phyloP scores from a whole-genome alignment of 2,113 vertebrate genomes.

The Seriola aureovittata region DNA sequence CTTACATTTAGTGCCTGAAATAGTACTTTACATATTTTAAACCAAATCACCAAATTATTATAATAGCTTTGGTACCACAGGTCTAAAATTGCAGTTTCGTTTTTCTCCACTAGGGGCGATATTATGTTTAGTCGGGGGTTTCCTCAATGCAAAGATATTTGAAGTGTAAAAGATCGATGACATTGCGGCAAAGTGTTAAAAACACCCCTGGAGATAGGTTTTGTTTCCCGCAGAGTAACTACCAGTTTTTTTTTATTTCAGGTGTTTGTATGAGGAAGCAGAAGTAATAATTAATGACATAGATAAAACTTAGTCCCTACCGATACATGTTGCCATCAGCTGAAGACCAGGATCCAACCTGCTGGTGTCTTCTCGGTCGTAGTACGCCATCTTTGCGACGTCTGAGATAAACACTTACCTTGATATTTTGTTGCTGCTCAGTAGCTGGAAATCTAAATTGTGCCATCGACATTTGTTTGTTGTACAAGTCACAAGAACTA shows the following conservation, averaged over 20 bases:
- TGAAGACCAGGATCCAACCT: background rate
- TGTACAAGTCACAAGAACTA: fast-evolving
- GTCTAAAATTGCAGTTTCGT: background rate
- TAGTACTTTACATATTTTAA: background rate
- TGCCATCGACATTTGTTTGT: background rate
- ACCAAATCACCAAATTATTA: background rate
- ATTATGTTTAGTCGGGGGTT: background rate
- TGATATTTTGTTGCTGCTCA: background rate
- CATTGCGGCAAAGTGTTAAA: background rate
- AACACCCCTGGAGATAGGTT: background rate
- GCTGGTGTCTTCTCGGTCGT: background rate
- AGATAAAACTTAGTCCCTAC: fast-evolving
- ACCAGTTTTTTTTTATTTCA: fast-evolving
- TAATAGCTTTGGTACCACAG: background rate
- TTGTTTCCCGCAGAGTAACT: fast-evolving
- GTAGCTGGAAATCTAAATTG: background rate
- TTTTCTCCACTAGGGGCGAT: conserved; percentile 38
- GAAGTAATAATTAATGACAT: background rate
- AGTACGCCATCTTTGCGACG: conserved; percentile 15
- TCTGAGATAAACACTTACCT: conserved; percentile 21
- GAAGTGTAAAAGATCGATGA: conserved; percentile 13
- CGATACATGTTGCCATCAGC: background rate
- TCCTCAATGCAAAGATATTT: conserved; percentile 61
- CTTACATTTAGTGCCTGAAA: too few relatives aligned
- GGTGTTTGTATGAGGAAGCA: background rate